Evolutionary conservation across 2,797 vertebrate genomes (phyloP).

Genomic region (Semotilus atromaculatus): DNA sequence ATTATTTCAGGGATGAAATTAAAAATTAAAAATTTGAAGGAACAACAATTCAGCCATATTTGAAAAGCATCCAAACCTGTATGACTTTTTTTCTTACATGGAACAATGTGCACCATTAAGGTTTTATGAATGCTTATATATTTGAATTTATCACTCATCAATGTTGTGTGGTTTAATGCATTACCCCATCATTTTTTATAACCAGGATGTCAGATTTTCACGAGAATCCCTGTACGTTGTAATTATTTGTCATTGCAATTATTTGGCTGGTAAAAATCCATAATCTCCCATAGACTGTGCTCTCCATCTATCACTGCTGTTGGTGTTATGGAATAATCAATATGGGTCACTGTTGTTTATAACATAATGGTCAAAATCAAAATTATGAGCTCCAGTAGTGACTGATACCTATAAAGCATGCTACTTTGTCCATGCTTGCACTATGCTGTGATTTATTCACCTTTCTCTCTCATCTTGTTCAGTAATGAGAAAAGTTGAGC

Average conservation of each 20-base stretch:
- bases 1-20: neutral
- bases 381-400: slow-evolving; percentile 15
- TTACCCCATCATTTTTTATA: slow-evolving; percentile 9
- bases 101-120: neutral
- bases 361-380: slow-evolving; percentile 54
- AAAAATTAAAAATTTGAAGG: no score
- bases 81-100: neutral
- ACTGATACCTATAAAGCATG: slow-evolving; percentile 14
- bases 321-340: slow-evolving; percentile 72
- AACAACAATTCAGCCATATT: neutral
- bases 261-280: slow-evolving; percentile 76
- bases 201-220: slow-evolving; percentile 21
- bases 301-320: slow-evolving; percentile 72
- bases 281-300: slow-evolving; percentile 73
- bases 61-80: neutral
- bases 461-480: neutral
- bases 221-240: slow-evolving; percentile 64
- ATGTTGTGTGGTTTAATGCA: slow-evolving; percentile 4
- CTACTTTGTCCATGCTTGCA: slow-evolving; percentile 4
- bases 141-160: slow-evolving; percentile 4
- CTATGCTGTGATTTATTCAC: neutral
- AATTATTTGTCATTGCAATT: slow-evolving; percentile 67
- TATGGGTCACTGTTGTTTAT: slow-evolving; percentile 68
- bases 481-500: neutral
- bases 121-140: slow-evolving; percentile 22